Base-by-base conservation (phyloP, 2,888 invertebrate genomes). In the Pinctada fucata region DNA sequence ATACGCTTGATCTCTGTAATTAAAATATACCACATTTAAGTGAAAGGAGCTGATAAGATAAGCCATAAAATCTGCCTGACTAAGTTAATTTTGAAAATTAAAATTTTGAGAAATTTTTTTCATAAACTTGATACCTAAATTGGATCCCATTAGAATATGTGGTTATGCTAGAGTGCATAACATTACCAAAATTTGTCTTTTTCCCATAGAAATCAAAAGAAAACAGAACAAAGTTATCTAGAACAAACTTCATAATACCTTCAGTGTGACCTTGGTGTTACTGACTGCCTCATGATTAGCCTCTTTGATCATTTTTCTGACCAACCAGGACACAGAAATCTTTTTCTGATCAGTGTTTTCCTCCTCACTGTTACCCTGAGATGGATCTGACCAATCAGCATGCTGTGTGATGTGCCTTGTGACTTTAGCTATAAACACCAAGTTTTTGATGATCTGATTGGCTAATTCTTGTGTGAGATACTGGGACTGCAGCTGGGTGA, bases 271-370 rank as follows among this genome's bases (percentile, higher is more conserved):
- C 71, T 94, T 94, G 0, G 96, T 95, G 6, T 95, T 94, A 88
- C 95, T 95, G 13, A 96, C 95, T 0, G 97, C 94, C 93, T 98
- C 98, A 6, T 94, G 94, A 90, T 97, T 96, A 1, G 97, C 94
- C 81, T 96, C 95, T 89, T 95, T 95, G 71, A 96, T 94, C 89
- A 97, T 93, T 86, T 95, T 95, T 85, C 95, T 95, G 5, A 96
- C 85, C 58, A 92, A 79, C 92, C 92, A 92, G 2, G 77, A 69
- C 8, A 90, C 77, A 5, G 86, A 75, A 4, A 83, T 79, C 48
- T 78, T 78, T 47, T 82, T 80, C 3, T 77, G 72, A 47, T 79
- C 75, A 45, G 16, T 52, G 16, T 50, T 80, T 6, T 76, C 68
- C 3, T 79, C 66, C 47, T 76, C 74, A 2, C 70, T 76, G 8